phyloP scores from a whole-genome alignment of 1,140 invertebrate genomes.

The Drosophila subpulchrella region DNA sequence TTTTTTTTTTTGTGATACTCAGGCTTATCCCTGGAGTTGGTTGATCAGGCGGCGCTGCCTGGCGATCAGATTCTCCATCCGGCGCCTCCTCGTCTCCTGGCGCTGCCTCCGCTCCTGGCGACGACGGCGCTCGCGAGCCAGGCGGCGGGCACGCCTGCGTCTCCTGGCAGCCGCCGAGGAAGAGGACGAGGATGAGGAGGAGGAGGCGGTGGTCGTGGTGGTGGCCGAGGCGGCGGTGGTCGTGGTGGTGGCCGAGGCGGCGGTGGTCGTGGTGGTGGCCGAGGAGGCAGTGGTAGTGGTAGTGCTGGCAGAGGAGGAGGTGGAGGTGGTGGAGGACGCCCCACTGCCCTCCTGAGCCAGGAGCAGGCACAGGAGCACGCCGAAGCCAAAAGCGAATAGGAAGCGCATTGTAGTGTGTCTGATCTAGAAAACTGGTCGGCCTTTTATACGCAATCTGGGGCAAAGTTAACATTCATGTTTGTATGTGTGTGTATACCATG shows the following conservation, averaged over 20 bases:
- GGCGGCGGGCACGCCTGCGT: conserved; percentile 17
- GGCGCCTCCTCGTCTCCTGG: conserved; percentile 14
- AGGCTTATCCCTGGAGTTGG: conserved; percentile 2
- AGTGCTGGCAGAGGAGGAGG: conserved; percentile 6
- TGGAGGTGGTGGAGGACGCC: conserved; percentile 8
- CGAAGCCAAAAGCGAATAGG: conserved; percentile 13
- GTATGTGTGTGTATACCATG: neutral
- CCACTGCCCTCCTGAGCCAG: conserved; percentile 10
- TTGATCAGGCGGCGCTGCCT: conserved; percentile 23
- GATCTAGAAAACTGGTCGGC: neutral
- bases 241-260: conserved; percentile 7
- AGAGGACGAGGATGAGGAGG: conserved; percentile 5
- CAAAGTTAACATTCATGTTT: no score
- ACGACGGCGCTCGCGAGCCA: conserved; percentile 33
- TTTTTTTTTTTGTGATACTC: no score
- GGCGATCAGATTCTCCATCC: conserved; percentile 15
- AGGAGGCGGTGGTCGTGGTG: neutral
- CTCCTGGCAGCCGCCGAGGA: conserved; percentile 23
- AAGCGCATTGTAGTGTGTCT: conserved; percentile 34
- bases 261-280: conserved; percentile 1
- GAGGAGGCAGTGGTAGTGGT: neutral
- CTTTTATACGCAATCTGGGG: conserved; percentile 25
- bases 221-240: neutral
- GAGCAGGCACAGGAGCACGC: conserved; percentile 18
- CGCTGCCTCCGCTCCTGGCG: conserved; percentile 17